Evolutionary conservation across 2,113 vertebrate genomes (phyloP).

Genomic region (Halichoerus grypus): DNA sequence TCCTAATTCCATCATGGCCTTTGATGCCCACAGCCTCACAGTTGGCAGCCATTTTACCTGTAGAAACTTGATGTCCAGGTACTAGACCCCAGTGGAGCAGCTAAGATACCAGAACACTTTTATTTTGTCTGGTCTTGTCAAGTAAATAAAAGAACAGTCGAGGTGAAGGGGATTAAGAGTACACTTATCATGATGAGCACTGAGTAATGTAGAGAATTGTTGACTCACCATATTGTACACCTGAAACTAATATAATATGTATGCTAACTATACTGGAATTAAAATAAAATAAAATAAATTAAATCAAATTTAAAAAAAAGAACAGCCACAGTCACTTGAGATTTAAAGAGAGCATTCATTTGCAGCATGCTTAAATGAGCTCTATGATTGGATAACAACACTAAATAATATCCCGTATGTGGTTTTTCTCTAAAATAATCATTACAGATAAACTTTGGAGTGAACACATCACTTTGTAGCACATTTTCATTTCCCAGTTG

Average conservation of each 20-base stretch:
- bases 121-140: not conserved
- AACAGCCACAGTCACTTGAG: not conserved
- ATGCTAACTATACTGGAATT: not conserved
- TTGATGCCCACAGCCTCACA: not conserved
- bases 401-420: not conserved
- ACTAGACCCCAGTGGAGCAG: not conserved
- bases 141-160: not conserved
- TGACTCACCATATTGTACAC: not conserved
- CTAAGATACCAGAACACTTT: not conserved
- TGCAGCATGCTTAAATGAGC: not conserved
- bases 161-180: not conserved
- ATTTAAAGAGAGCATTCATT: not conserved
- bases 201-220: not conserved
- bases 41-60: not conserved
- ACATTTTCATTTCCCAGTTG: not conserved
- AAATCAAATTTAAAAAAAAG: not conserved
- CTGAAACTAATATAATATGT: not conserved
- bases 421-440: slow-evolving; percentile 37
- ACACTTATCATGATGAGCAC: not conserved
- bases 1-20: not conserved
- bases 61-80: not conserved
- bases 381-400: not conserved
- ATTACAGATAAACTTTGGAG: not conserved
- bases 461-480: not conserved
- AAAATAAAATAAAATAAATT: not conserved